Percentiles rank a stretch among this genome's conserved stretches.
phyloP scores from a whole-genome alignment of 2,113 vertebrate genomes.

The Eretmochelys imbricata region DNA sequence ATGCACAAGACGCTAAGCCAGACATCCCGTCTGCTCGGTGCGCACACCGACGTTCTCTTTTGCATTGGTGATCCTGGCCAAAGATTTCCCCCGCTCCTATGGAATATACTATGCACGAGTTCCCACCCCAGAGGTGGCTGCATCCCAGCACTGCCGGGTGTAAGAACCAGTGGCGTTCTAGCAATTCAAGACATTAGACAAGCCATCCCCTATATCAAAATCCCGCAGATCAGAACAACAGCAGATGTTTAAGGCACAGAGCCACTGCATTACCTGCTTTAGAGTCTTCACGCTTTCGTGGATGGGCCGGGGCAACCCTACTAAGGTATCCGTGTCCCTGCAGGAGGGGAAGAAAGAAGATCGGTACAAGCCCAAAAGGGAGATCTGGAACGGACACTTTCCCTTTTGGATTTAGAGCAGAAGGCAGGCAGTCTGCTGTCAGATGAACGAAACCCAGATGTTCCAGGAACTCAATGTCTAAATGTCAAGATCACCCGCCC shows the following conservation, averaged over 20 bases:
- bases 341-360: background rate
- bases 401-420: accelerated
- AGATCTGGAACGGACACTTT: background rate
- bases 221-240: background rate
- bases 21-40: background rate
- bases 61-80: background rate
- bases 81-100: background rate
- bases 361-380: accelerated
- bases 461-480: background rate
- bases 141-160: background rate
- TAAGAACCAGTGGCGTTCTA: background rate
- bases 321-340: constrained; percentile 95
- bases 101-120: accelerated
- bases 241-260: accelerated
- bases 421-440: background rate
- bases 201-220: background rate
- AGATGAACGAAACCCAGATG: accelerated
- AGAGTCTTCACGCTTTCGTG: constrained; percentile 97
- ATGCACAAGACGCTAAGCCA: background rate
- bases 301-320: constrained; percentile 94
- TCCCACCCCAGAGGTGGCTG: background rate
- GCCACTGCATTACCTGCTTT: constrained; percentile 86
- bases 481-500: accelerated
- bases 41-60: accelerated
- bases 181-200: background rate